These are phyloP conservation scores for Rhamnusium bicolor DNA, from an alignment of 2,888 invertebrate species.

Conservation along the genomic window DNA sequence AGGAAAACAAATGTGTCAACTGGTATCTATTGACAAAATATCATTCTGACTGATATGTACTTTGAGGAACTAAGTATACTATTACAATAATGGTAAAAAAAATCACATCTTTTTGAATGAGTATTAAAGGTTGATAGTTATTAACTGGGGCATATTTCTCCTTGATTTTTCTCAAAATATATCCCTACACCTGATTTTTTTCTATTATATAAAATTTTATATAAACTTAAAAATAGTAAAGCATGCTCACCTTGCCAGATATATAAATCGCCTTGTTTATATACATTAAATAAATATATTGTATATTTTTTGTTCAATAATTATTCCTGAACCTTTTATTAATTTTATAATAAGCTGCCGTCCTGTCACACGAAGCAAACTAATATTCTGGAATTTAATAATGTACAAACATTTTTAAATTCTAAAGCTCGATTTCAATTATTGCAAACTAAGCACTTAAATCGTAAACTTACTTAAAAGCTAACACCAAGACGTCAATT, in stretches of 20 bases:
- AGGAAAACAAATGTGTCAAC: constrained; percentile 49
- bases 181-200: constrained; percentile 59
- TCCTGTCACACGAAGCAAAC: constrained; percentile 13
- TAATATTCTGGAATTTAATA: not conserved
- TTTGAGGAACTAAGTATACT: constrained; percentile 54
- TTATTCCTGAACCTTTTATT: constrained; percentile 14
- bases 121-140: constrained; percentile 63
- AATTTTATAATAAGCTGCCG: constrained; percentile 21
- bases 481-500: not conserved
- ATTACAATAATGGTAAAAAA: constrained; percentile 57
- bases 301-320: not conserved
- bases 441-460: constrained; percentile 30
- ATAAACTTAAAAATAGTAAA: constrained; percentile 36
- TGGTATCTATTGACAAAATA: constrained; percentile 47
- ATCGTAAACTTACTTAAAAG: not conserved
- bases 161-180: constrained; percentile 47
- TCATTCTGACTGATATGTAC: constrained; percentile 44
- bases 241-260: constrained; percentile 39
- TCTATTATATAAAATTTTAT: constrained; percentile 31
- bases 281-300: constrained; percentile 10
- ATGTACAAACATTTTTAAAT: not conserved
- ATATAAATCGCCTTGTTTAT: constrained; percentile 29
- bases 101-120: constrained; percentile 67
- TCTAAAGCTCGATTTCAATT: not conserved
- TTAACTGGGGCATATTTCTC: constrained; percentile 56